These are phyloP conservation scores for Poeciliopsis turneri DNA, from an alignment of 2,797 vertebrate species.

Conservation along the genomic window DNA sequence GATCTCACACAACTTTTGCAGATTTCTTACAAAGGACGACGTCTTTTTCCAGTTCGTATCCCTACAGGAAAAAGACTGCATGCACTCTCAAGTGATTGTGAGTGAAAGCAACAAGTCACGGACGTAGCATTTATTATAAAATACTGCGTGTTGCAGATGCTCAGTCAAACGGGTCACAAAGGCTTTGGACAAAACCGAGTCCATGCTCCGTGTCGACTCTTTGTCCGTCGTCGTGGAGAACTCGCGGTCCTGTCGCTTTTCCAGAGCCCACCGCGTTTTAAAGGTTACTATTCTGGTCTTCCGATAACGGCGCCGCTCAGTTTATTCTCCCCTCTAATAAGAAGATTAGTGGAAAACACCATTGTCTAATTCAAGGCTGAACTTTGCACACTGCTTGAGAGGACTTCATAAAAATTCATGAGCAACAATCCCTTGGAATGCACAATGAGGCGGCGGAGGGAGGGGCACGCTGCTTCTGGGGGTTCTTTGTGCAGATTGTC, in stretches of 20 bases:
- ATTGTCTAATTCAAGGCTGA: conserved; percentile 62
- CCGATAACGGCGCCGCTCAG: background rate
- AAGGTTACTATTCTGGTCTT: conserved; percentile 51
- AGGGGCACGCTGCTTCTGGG: conserved; percentile 32
- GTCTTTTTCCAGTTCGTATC: conserved; percentile 9
- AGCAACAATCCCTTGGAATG: conserved; percentile 59
- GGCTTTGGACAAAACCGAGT: conserved; percentile 53
- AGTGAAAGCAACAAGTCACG: background rate
- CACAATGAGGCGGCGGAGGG: conserved; percentile 45
- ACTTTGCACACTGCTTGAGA: conserved; percentile 61
- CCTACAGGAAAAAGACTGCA: conserved; percentile 1
- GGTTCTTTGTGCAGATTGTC: conserved; percentile 36
- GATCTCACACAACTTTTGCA: background rate
- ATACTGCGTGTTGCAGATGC: conserved; percentile 35
- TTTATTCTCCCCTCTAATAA: conserved; percentile 46
- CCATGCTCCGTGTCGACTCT: conserved; percentile 31
- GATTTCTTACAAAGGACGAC: background rate
- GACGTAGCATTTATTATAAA: conserved; percentile 33
- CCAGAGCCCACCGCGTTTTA: conserved; percentile 20
- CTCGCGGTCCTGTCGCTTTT: conserved; percentile 10
- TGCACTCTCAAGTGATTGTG: background rate
- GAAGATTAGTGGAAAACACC: conserved; percentile 57
- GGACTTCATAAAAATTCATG: conserved; percentile 64
- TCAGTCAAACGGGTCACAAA: conserved; percentile 41
- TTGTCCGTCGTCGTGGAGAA: conserved; percentile 30